Conservation (phyloP, 2,888 invertebrate genomes). For the Bembecia ichneumoniformis region DNA sequence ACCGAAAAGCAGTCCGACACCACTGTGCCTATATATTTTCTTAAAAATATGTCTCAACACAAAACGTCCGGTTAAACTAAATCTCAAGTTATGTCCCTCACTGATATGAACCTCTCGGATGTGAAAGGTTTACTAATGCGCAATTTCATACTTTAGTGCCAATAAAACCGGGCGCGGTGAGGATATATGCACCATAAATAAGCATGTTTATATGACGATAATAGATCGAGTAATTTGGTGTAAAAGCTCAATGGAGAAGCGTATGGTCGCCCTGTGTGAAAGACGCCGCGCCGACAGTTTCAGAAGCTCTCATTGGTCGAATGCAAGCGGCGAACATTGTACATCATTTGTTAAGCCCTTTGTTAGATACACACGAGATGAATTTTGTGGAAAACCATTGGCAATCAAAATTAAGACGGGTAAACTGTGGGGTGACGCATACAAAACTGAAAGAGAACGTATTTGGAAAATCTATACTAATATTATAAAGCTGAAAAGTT, state of each 20-base stretch:
- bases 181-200: constrained; percentile 52
- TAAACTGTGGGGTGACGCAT: too few relatives aligned
- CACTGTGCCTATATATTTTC: constrained; percentile 39
- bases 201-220: constrained; percentile 51
- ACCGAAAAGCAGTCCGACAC: constrained; percentile 35
- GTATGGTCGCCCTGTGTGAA: constrained; percentile 25
- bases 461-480: too few relatives aligned
- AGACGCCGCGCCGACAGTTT: constrained; percentile 18
- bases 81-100: constrained; percentile 51
- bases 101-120: constrained; percentile 45
- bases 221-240: constrained; percentile 61
- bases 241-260: constrained; percentile 42
- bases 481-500: too few relatives aligned
- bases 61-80: constrained; percentile 53
- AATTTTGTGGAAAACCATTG: background rate
- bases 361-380: constrained; percentile 6
- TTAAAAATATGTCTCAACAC: constrained; percentile 53
- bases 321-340: constrained; percentile 27
- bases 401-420: too few relatives aligned
- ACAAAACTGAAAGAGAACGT: too few relatives aligned
- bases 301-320: constrained; percentile 33
- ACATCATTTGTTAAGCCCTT: constrained; percentile 14
- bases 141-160: constrained; percentile 64
- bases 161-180: constrained; percentile 49
- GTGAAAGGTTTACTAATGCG: constrained; percentile 62